Evolutionary conservation across 2,113 vertebrate genomes (phyloP).

Genomic region (Zeus faber): DNA sequence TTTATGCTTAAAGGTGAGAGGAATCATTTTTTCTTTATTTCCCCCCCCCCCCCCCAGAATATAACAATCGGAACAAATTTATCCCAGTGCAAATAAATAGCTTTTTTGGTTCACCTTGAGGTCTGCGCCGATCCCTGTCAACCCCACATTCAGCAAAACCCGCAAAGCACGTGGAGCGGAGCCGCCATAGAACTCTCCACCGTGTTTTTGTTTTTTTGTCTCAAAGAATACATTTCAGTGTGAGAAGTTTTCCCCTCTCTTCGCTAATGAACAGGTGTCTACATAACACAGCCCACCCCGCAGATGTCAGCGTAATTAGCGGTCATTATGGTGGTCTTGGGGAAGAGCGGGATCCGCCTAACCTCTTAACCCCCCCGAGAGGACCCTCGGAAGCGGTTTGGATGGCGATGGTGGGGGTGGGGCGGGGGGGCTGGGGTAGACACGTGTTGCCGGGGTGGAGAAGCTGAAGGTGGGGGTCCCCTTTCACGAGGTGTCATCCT

Average conservation of each 20-base stretch:
- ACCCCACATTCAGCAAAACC: conserved; percentile 4
- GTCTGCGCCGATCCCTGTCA: too few species aligned
- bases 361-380: conserved; percentile 69
- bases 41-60: too few species aligned
- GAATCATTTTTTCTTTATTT: too few species aligned
- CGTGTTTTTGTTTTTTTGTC: conserved; percentile 21
- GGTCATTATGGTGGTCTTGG: conserved; percentile 72
- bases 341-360: conserved; percentile 62
- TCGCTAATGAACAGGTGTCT: conserved; percentile 76
- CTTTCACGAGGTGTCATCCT: conserved; percentile 72
- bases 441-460: conserved; percentile 68
- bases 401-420: neutral
- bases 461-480: conserved; percentile 65
- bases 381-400: conserved; percentile 30
- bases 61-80: too few species aligned
- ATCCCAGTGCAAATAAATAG: too few species aligned
- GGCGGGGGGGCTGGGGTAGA: conserved; percentile 43
- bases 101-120: too few species aligned
- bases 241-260: conserved; percentile 58
- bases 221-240: conserved; percentile 21
- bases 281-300: conserved; percentile 74
- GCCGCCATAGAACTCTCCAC: conserved; percentile 10
- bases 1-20: too few species aligned
- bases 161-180: neutral
- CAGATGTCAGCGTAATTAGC: conserved; percentile 77